phyloP scores from a whole-genome alignment of 2,888 invertebrate genomes.

The Ernsta delagoae region DNA sequence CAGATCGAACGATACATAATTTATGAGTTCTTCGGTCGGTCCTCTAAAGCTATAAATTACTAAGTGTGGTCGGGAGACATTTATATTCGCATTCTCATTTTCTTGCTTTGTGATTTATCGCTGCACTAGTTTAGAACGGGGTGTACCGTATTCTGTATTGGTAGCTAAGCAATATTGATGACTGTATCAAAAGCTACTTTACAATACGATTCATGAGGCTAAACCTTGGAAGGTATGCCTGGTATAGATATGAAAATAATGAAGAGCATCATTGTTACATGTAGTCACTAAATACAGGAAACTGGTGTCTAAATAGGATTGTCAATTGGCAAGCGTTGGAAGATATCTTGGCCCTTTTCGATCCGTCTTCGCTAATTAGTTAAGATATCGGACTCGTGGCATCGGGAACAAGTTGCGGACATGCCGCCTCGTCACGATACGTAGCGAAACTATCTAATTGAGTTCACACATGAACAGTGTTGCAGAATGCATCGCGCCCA shows the following conservation, averaged over 20 bases:
- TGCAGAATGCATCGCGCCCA: constrained; percentile 58
- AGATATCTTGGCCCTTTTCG: constrained; percentile 46
- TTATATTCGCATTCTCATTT: constrained; percentile 38
- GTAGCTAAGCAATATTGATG: neutral
- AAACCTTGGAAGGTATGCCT: too few species aligned
- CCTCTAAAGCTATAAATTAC: constrained; percentile 28
- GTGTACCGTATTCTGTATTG: constrained; percentile 14
- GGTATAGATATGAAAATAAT: too few species aligned
- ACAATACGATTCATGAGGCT: neutral
- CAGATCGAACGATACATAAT: constrained; percentile 36
- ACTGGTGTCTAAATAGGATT: too few species aligned
- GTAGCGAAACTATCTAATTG: constrained; percentile 67
- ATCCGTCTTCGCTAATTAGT: constrained; percentile 44
- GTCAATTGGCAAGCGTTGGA: constrained; percentile 30
- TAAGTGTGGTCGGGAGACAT: constrained; percentile 23
- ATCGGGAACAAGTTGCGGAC: constrained; percentile 57
- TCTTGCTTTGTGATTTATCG: constrained; percentile 30
- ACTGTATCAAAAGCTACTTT: neutral
- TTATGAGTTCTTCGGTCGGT: constrained; percentile 35
- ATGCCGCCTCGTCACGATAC: constrained; percentile 42
- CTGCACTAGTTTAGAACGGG: constrained; percentile 25
- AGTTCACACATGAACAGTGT: constrained; percentile 70
- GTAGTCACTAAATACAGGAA: too few species aligned
- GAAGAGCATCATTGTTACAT: too few species aligned
- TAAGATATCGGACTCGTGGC: constrained; percentile 45